Evolutionary conservation across 2,888 invertebrate species (phyloP).

Genomic region (Drosophila mayaguana): DNA sequence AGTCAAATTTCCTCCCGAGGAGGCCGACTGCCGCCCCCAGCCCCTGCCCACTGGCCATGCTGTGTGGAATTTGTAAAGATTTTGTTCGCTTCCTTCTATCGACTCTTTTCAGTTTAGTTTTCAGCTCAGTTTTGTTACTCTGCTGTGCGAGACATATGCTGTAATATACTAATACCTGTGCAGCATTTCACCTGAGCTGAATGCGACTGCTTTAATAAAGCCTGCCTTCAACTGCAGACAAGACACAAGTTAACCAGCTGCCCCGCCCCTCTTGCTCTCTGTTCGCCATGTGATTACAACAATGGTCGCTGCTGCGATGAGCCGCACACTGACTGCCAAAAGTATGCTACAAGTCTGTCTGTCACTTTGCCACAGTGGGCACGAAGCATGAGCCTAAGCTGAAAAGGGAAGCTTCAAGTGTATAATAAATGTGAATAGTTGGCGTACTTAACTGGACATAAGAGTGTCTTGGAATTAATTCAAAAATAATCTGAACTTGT

Average conservation of each 20-base stretch:
- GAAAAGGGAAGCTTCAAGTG: not conserved
- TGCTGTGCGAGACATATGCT: slow-evolving; percentile 10
- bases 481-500: too few relatives aligned
- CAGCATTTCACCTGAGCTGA: slow-evolving; percentile 30
- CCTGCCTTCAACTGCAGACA: slow-evolving; percentile 71
- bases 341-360: slow-evolving; percentile 17
- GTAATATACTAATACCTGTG: slow-evolving; percentile 48
- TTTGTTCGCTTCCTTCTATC: slow-evolving; percentile 17
- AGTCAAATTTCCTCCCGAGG: slow-evolving; percentile 71
- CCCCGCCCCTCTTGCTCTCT: not conserved
- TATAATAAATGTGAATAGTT: not conserved
- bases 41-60: not conserved
- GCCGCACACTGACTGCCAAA: slow-evolving; percentile 29
- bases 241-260: slow-evolving; percentile 60
- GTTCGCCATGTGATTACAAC: slow-evolving; percentile 52
- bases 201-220: slow-evolving; percentile 64
- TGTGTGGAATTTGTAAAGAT: slow-evolving; percentile 52
- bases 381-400: too few relatives aligned
- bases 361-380: slow-evolving; percentile 28
- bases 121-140: slow-evolving; percentile 9
- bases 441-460: not conserved
- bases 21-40: not conserved
- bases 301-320: slow-evolving; percentile 28
- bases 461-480: too few relatives aligned
- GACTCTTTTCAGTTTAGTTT: slow-evolving; percentile 9